A percentile compares a stretch with the other conserved stretches of the same genome.
Evolutionary conservation across 2,888 invertebrate genomes (phyloP).

Genomic region (Apomyelois bistriatella): DNA sequence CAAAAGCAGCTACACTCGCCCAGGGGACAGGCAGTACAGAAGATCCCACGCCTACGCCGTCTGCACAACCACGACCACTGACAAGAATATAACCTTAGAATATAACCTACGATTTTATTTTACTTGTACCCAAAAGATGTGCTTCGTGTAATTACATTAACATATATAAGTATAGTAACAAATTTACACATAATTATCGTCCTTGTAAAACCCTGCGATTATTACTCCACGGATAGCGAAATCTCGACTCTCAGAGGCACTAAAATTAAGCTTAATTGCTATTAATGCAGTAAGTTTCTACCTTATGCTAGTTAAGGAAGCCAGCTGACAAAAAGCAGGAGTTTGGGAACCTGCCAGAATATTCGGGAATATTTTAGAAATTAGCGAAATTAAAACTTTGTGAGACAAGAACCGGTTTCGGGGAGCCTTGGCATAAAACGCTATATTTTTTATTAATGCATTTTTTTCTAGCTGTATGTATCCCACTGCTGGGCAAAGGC

Average conservation of each 20-base stretch:
- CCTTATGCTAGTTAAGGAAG: conserved; percentile 24
- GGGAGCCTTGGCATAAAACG: too few relatives aligned
- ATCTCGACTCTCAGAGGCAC: conserved; percentile 2
- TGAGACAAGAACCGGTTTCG: neutral
- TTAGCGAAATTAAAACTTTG: conserved; percentile 4
- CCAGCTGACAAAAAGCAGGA: conserved; percentile 21
- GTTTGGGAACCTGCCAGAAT: conserved; percentile 11
- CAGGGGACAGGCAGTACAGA: too few relatives aligned
- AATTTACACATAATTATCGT: neutral
- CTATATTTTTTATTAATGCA: neutral
- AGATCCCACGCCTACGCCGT: too few relatives aligned
- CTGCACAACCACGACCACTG: too few relatives aligned
- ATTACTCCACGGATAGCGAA: conserved; percentile 2
- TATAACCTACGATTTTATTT: too few relatives aligned
- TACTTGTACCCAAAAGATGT: too few relatives aligned
- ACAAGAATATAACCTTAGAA: too few relatives aligned
- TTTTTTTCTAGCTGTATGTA: too few relatives aligned
- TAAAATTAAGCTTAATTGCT: conserved; percentile 20
- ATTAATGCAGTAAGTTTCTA: conserved; percentile 21
- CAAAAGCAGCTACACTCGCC: too few relatives aligned
- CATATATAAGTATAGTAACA: neutral
- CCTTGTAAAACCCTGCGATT: neutral
- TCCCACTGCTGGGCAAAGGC: too few relatives aligned
- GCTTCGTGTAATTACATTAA: neutral
- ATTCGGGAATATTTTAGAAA: neutral